Evolutionary conservation across 53 echinoderm and acorn worm species (phyloP).

Genomic region (Patiria pectinifera): DNA sequence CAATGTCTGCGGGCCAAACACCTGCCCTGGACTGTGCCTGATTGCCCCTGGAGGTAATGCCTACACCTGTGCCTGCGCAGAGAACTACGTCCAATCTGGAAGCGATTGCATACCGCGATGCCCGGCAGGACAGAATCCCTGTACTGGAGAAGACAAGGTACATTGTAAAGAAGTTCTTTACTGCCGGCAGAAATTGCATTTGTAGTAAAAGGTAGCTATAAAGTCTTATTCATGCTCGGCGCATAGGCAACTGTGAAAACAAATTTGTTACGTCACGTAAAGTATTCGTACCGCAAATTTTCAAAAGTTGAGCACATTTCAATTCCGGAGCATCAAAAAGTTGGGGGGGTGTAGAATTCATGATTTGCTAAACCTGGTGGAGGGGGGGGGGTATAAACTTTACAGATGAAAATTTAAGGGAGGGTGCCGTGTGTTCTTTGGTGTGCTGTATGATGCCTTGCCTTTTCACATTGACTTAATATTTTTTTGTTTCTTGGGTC

Average conservation of each 20-base stretch:
- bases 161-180: neutral
- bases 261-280: neutral
- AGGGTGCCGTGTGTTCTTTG: too few relatives aligned
- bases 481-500: too few relatives aligned
- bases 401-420: too few relatives aligned
- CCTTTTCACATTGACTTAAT: too few relatives aligned
- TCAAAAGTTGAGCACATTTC: too few relatives aligned
- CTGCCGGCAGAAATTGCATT: neutral
- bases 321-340: too few relatives aligned
- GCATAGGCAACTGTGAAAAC: neutral
- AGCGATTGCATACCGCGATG: slow-evolving; percentile 66
- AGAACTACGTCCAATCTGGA: slow-evolving; percentile 68
- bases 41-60: slow-evolving; percentile 57
- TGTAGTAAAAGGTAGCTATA: neutral
- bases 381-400: too few relatives aligned
- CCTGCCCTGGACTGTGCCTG: slow-evolving; percentile 72
- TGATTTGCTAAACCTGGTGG: too few relatives aligned
- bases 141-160: slow-evolving; percentile 58
- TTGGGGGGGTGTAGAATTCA: too few relatives aligned
- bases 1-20: neutral
- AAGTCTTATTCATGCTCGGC: neutral
- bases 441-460: too few relatives aligned
- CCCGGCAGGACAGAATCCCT: slow-evolving; percentile 67
- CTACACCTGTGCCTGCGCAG: slow-evolving; percentile 84
- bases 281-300: too few relatives aligned